Base-by-base conservation (phyloP, 2,797 vertebrate species). In the Sitta carolinensis region DNA sequence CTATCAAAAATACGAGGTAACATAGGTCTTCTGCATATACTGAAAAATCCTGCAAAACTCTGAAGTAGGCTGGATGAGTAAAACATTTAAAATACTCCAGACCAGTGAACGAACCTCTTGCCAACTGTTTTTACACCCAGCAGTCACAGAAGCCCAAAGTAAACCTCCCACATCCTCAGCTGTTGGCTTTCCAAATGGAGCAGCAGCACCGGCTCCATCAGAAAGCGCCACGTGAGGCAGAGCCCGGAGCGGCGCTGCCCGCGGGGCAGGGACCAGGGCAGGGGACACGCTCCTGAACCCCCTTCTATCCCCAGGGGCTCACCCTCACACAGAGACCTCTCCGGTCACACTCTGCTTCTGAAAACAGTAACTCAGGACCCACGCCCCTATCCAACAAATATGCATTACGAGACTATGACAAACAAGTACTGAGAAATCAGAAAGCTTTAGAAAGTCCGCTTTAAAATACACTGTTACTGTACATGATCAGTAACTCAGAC, bases 341-440 rank as follows among this genome's bases (percentile, higher is more conserved):
- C 19, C 69, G 13, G 7, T 4, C 30, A 55, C 27, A 5, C 2
- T 13, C n/a, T 20, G 0, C 0, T 42, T 27, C 17, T 8, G 21
- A 34, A 32, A 70, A n/a, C n/a, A 25, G 5, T 4, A 9, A 6
- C 7, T 34, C 4, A 29, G 30, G 42, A 61, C 5, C 5, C 40
- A 26, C 27, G 11, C 19, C 19, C 20, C 23, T 26, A n/a, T 11
- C 5, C 47, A 45, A 23, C 11, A 55, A 43, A 48, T 2, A 47
- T 0, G 13, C 27, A 1, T 27, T 7, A n/a, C 2, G 26, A 50
- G 9, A 36, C 76, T 8, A 32, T 0, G 23, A 30, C 26, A 59
- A 43, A 42, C 32, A 70, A 36, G 11, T 5, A 11, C n/a, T 0
- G 26, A 54, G 47, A 68, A 59, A 74, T 13, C 43, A 10, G 16